Evolutionary conservation across 2,113 vertebrate genomes (phyloP).

Genomic region (Montifringilla adamsi): DNA sequence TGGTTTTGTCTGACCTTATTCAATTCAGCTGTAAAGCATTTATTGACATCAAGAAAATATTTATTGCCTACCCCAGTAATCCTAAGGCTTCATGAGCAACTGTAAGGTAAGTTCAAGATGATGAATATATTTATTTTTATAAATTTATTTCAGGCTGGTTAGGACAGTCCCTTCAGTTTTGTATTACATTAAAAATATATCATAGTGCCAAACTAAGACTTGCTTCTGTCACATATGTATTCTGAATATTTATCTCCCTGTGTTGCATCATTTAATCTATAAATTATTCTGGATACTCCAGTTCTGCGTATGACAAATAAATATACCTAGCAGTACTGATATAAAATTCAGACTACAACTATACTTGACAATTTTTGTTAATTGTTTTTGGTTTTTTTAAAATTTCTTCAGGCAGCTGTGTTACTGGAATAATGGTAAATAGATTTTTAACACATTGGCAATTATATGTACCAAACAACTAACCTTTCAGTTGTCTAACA

Average conservation of each 20-base stretch:
- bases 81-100: accelerated
- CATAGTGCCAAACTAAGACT: neutral
- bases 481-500: neutral
- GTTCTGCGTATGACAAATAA: neutral
- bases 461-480: neutral
- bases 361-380: neutral
- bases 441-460: neutral
- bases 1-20: neutral
- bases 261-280: neutral
- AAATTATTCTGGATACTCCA: neutral
- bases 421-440: neutral
- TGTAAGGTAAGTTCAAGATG: neutral
- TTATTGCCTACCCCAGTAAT: neutral
- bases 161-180: neutral
- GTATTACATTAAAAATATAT: neutral
- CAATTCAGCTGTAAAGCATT: neutral
- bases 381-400: too few relatives aligned
- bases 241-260: neutral
- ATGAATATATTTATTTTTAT: neutral
- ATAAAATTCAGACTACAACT: neutral
- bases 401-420: neutral
- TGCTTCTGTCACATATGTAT: neutral
- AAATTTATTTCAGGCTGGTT: neutral
- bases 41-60: neutral
- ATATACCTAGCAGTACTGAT: neutral